Percentiles rank a stretch among this genome's conserved stretches.
phyloP scores from a whole-genome alignment of 1,140 invertebrate genomes.

The Teleopsis dalmanni region DNA sequence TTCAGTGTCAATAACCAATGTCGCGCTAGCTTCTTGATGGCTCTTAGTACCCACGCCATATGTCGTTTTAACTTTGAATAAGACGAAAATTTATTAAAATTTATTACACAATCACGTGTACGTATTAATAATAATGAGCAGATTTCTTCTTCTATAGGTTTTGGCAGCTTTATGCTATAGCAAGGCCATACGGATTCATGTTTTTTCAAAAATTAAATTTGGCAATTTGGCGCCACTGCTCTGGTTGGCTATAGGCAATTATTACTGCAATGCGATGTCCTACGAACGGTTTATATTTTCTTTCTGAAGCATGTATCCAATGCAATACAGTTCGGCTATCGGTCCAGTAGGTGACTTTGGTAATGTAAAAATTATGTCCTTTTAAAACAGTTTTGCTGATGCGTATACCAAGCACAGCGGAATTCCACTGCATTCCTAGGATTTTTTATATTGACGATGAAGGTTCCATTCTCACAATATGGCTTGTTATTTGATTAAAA shows the following conservation, averaged over 20 bases:
- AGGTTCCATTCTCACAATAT: conserved; percentile 1
- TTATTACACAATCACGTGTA: too few species aligned
- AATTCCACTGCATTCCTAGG: conserved; percentile 15
- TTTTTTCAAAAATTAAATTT: too few species aligned
- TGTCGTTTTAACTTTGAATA: too few species aligned
- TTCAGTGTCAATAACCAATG: too few species aligned
- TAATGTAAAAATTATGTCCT: conserved; percentile 6
- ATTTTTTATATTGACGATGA: conserved; percentile 8
- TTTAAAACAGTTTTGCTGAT: conserved; percentile 3
- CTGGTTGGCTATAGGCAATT: conserved; percentile 11
- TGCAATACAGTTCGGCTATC: conserved; percentile 32
- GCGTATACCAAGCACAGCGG: conserved; percentile 20
- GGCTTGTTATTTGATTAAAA: neutral
- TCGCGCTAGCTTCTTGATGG: too few species aligned
- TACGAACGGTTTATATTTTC: conserved; percentile 38
- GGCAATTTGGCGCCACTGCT: conserved; percentile 23
- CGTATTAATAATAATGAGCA: too few species aligned
- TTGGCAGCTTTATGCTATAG: too few species aligned
- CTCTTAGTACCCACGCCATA: too few species aligned
- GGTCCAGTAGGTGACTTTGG: conserved; percentile 21
- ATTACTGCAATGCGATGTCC: conserved; percentile 42
- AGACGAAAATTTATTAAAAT: too few species aligned
- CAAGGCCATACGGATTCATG: too few species aligned
- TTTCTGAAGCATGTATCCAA: conserved; percentile 25
- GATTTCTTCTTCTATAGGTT: too few species aligned